Percentiles rank a stretch among this genome's conserved stretches.
phyloP scores from a whole-genome alignment of 2,113 vertebrate genomes.

The Crotalus helleri region DNA sequence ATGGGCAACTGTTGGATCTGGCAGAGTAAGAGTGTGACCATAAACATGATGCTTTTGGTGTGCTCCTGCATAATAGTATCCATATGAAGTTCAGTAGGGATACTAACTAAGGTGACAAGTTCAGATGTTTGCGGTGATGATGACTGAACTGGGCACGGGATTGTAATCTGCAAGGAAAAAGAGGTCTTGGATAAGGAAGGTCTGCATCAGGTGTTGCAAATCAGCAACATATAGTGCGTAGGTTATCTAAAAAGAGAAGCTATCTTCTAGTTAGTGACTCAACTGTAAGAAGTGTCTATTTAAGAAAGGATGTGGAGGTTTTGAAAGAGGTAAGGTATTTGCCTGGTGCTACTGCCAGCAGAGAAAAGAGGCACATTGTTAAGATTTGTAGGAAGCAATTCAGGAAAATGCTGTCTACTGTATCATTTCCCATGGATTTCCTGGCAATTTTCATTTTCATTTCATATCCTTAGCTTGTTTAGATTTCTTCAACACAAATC shows the following conservation, averaged over 20 bases:
- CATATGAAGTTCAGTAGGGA: not conserved
- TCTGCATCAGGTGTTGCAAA: not conserved
- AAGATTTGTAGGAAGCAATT: constrained; percentile 48
- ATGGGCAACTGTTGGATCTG: not conserved
- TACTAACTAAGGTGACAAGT: not conserved
- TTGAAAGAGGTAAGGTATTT: not conserved
- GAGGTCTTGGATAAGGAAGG: not conserved
- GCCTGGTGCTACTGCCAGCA: not conserved
- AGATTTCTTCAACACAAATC: not conserved
- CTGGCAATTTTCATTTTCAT: constrained; percentile 52
- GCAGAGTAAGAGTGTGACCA: not conserved
- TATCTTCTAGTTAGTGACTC: not conserved
- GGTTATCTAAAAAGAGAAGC: not conserved
- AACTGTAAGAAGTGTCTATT: not conserved
- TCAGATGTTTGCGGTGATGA: not conserved
- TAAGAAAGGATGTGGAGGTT: not conserved
- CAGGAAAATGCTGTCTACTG: constrained; percentile 63
- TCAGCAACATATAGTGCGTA: not conserved
- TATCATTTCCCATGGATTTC: constrained; percentile 74
- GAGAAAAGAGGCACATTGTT: not conserved
- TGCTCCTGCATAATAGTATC: not conserved
- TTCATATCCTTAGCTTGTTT: not conserved
- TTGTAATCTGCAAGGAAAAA: not conserved
- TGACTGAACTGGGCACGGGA: not conserved
- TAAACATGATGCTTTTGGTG: not conserved